Conservation (phyloP, 2,113 vertebrate genomes). For the Turdus rufiventris region DNA sequence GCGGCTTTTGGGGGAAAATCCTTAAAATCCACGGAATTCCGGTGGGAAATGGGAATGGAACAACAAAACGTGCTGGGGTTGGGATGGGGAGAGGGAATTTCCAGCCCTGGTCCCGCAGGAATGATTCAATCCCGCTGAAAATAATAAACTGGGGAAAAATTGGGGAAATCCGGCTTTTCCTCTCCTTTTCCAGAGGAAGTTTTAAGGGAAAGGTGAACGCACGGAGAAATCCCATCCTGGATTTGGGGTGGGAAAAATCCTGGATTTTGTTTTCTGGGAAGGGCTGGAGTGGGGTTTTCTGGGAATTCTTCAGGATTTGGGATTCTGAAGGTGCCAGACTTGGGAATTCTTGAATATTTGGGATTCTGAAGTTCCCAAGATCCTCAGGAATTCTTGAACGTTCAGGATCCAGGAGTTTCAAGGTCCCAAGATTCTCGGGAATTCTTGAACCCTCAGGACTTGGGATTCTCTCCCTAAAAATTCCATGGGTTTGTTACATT, state of each 20-base stretch:
- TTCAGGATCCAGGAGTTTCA: background rate
- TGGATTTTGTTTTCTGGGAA: background rate
- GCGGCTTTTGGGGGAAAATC: accelerated
- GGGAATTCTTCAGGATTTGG: background rate
- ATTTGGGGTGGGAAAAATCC: background rate
- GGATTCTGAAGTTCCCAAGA: background rate
- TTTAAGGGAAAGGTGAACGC: background rate
- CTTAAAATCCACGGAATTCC: accelerated
- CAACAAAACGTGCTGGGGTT: background rate
- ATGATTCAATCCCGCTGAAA: accelerated
- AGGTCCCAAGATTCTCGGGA: too few relatives aligned
- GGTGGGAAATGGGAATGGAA: background rate
- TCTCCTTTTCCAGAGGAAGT: background rate
- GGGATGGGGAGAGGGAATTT: background rate
- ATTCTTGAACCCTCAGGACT: background rate
- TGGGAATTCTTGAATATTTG: background rate
- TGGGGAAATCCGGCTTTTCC: accelerated
- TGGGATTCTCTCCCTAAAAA: background rate
- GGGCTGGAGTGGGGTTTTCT: background rate
- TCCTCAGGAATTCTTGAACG: background rate
- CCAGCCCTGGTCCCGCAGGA: background rate
- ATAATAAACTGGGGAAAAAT: background rate
- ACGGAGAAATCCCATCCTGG: background rate
- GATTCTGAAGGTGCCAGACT: background rate
- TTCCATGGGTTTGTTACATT: background rate